Base-by-base conservation (phyloP, 2,113 vertebrate species). In the Fregata magnificens region DNA sequence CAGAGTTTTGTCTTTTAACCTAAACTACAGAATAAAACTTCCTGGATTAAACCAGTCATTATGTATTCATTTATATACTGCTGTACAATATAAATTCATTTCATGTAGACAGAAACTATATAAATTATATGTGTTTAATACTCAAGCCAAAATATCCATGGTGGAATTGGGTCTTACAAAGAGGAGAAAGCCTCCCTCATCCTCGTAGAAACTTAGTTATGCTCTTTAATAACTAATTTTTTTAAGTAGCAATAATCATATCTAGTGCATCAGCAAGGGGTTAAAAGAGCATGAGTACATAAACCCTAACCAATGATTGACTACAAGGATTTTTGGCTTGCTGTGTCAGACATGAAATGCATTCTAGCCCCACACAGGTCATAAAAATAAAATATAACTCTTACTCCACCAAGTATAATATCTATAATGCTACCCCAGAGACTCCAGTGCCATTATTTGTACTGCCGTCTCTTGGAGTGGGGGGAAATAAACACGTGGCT, bases 301-400 rank as follows among this genome's bases (percentile, higher is more conserved):
- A 56, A 53, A 1, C 9, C 11, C 13, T 73, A 59, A 42, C 1
- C 6, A 2, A 5, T 38, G 9, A 13, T 0, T 69, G 20, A 52
- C 34, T 61, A 17, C 19, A 65, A 52, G 7, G 3, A 17, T 28
- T 21, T 77, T 56, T 62, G 7, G 3, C 6, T 53, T 28, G 34
- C 10, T 40, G 4, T 50, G 20, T 83, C 49, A 52, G 28, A 52
- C 12, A 18, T 13, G 1, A 73, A 88, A 40, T 9, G 4, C 1
- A 5, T 73, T 18, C 28, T 70, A 61, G 4, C 13, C 3, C 9
- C 21, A 31, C 21, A 47, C 3, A 83, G 9, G 28, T 13, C 22
- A 56, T 34, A 69, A 69, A 38, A 76, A 65, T 28, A 19, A 63
- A 53, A 65, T 32, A 49, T 5, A 69, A 11, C 10, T 63, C 9